Base-by-base conservation (phyloP, 2,797 vertebrate species). In the Meda fulgida region DNA sequence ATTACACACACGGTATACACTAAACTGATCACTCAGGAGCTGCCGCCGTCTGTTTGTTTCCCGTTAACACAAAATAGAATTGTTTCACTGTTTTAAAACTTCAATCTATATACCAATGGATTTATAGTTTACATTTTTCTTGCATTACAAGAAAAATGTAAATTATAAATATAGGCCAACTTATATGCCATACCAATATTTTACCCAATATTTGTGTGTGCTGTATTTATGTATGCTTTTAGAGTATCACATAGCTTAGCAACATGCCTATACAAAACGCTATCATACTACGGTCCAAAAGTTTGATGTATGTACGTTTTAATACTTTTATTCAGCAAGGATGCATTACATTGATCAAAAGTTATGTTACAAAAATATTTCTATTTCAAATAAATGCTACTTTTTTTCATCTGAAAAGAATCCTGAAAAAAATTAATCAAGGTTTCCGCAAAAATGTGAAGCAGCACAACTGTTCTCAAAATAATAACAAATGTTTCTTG, bases 1-100 rank as follows among this genome's bases (percentile, higher is more conserved):
- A 88, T 88, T 73, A 84, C 84, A 55, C 84, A 65, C 83, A 83
- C 38, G 23, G 7, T 19, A 31, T 10, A 66, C 60, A 79, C 40
- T 51, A n/a, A 67, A 53, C 13, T 34, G 1, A 53, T n/a, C 21
- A 13, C 36, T 65, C 34, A 72, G 7, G 11, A 71, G n/a, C n/a
- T 5, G 5, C 23, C n/a, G 10, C 10, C 9, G 23, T n/a, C 21
- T 13, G 8, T 43, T 43, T 26, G 1, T 43, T 31, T 31, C 5
- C 21, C 14, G 2, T 36, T 67, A 36, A 36, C 55, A 40, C 23
- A 70, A 40, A n/a, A 18, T 26, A 11, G 13, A 69, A 13, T 9
- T 36, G 1, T 21, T 23, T 69, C 11, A 71, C 13, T 26, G 26
- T 16, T 72, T 14, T 51, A 31, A 34, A 51, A 53, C 21, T 55